A percentile compares a stretch with the other conserved stretches of the same genome.
Evolutionary conservation across 1,140 invertebrate genomes (phyloP).

Genomic region (Nasonia giraulti): DNA sequence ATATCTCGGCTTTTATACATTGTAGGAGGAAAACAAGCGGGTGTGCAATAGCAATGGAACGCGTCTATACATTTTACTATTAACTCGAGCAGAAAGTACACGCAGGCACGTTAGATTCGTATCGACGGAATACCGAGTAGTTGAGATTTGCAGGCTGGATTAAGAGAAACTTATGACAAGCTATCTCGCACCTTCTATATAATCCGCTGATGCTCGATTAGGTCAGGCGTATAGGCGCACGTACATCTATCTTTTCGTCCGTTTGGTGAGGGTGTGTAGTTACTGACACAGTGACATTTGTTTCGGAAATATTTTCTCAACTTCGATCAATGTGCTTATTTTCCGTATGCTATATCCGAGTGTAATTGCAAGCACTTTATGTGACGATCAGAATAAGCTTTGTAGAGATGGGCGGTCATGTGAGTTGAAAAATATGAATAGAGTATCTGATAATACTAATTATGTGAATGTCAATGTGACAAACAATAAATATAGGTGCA

Average conservation of each 20-base stretch:
- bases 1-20: no score
- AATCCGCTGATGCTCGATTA: background rate
- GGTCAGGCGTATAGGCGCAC: background rate
- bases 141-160: conserved; percentile 22
- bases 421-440: no score
- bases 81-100: background rate
- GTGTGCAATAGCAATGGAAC: background rate
- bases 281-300: background rate
- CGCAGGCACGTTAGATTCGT: background rate
- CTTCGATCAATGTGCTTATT: no score
- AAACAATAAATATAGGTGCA: no score
- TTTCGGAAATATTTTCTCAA: no score
- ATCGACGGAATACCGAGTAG: background rate
- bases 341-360: no score
- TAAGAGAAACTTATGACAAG: conserved; percentile 12
- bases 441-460: no score
- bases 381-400: no score
- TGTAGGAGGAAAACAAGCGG: background rate
- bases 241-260: background rate
- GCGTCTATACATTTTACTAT: background rate
- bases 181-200: conserved; percentile 7
- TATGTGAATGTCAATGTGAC: no score
- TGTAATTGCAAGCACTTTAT: no score
- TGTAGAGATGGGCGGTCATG: no score
- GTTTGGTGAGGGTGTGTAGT: conserved; percentile 15